Conservation (phyloP, 92 coral and sea anemone species). For the Phymanthus crucifer region DNA sequence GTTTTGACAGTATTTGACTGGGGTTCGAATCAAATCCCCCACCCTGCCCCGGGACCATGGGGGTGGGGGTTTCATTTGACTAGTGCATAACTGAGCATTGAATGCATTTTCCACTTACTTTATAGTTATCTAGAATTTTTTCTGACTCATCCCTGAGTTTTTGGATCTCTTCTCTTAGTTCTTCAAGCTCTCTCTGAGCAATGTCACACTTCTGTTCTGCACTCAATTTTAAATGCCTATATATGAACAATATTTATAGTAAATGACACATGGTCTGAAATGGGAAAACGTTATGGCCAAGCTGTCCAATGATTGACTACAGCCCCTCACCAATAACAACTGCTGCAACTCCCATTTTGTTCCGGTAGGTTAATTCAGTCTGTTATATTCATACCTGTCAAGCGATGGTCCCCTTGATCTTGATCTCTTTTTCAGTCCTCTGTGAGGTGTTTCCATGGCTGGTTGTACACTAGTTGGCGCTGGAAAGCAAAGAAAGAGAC, state of each 20-base stretch:
- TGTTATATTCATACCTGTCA: slow-evolving; percentile 68
- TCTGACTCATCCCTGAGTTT: slow-evolving; percentile 94
- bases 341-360: not conserved
- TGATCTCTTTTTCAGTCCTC: slow-evolving; percentile 87
- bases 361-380: not conserved
- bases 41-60: too few relatives aligned
- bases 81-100: too few relatives aligned
- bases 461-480: slow-evolving; percentile 72
- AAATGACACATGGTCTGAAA: too few relatives aligned
- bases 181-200: slow-evolving; percentile 97
- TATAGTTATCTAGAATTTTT: slow-evolving; percentile 89
- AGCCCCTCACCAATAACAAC: not conserved
- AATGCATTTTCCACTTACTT: slow-evolving; percentile 50
- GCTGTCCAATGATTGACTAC: too few relatives aligned
- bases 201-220: slow-evolving; percentile 99
- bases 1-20: too few relatives aligned
- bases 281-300: too few relatives aligned
- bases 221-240: slow-evolving; percentile 86
- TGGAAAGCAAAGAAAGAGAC: not conserved
- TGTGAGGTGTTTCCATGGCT: slow-evolving; percentile 70
- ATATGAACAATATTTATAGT: not conserved
- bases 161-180: slow-evolving; percentile 93
- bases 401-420: slow-evolving; percentile 95
- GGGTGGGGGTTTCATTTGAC: too few relatives aligned
- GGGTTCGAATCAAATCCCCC: too few relatives aligned